These are phyloP conservation scores for Lasioglossum vierecki DNA, from an alignment of 2,888 invertebrate genomes.

Conservation along the genomic window DNA sequence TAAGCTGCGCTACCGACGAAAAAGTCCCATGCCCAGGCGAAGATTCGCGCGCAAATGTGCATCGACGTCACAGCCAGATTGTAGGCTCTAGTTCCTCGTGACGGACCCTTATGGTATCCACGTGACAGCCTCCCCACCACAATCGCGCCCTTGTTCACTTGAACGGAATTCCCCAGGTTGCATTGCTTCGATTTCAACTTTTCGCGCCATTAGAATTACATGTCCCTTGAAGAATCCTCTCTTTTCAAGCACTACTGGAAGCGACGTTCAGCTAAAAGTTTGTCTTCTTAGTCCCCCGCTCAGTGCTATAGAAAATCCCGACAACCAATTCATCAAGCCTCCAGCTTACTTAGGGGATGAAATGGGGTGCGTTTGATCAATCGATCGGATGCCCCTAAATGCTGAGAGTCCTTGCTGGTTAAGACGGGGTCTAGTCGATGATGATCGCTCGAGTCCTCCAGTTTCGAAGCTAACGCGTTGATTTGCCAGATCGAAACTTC, in stretches of 20 bases:
- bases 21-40: slow-evolving; percentile 80
- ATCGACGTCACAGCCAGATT: slow-evolving; percentile 74
- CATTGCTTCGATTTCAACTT: not conserved
- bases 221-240: not conserved
- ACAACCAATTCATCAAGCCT: not conserved
- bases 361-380: not conserved
- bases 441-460: not conserved
- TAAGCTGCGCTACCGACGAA: slow-evolving; percentile 75
- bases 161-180: not conserved
- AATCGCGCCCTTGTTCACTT: not conserved
- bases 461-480: not conserved
- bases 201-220: slow-evolving; percentile 14
- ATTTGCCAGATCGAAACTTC: not conserved
- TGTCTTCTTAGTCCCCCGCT: not conserved
- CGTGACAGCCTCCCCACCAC: not conserved
- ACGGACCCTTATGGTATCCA: not conserved
- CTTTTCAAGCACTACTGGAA: not conserved
- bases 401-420: not conserved
- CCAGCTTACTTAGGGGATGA: not conserved
- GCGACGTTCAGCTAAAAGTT: not conserved
- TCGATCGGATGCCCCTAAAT: not conserved
- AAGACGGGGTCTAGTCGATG: not conserved
- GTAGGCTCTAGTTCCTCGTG: slow-evolving; percentile 12
- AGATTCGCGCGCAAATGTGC: slow-evolving; percentile 79
- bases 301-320: not conserved